Base-by-base conservation (phyloP, 1,140 invertebrate genomes). In the Portunus trituberculatus region DNA sequence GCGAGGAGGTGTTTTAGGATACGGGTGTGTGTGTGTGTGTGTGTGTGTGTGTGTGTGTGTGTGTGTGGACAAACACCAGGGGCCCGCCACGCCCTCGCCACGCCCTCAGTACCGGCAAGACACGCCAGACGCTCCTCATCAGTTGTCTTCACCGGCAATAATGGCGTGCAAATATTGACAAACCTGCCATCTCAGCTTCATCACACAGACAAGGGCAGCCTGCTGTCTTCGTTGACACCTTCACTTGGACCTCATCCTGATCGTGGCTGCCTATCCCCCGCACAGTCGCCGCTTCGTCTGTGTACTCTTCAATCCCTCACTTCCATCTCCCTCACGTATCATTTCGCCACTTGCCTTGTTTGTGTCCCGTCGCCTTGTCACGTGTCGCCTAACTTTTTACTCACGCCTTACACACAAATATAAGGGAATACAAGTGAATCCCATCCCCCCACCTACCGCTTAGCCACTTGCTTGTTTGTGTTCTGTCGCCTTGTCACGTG, bases 31-130 rank as follows among this genome's bases (percentile, higher is more conserved):
- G 67, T 76, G 67, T 76, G 67, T 76, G 67, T 76, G 67, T 76
- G 67, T 76, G 67, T 76, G 67, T 76, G 67, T 76, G 67, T 76
- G 67, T 76, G 67, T 76, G 67, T 76, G 67, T 76, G 67, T 76
- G 67, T 76, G 67, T 76, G 67, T 76, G 67, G n/a, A n/a, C n/a
- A 76, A 76, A 76, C 67, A 76, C 25, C 67, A 76, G 6, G 67
- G 6, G 67, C 16, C 67, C 20, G 52, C 52, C 52, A 59, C 52
- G 52, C 52, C 52, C 52, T 59, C 67, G 67, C 67, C 67, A 76
- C 67, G 8, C 67, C 67, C 67, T 76, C 67, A 25, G 52, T 59
- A 10, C 20, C 52, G 8, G 39, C 52, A 10, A 20, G 67, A n/a
- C 20, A 76, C 25, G 67, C 67, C 6, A 76, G 67, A 76, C 67